Base-by-base conservation (phyloP, 2,797 vertebrate genomes). In the Typhlichthys eigenmanni region DNA sequence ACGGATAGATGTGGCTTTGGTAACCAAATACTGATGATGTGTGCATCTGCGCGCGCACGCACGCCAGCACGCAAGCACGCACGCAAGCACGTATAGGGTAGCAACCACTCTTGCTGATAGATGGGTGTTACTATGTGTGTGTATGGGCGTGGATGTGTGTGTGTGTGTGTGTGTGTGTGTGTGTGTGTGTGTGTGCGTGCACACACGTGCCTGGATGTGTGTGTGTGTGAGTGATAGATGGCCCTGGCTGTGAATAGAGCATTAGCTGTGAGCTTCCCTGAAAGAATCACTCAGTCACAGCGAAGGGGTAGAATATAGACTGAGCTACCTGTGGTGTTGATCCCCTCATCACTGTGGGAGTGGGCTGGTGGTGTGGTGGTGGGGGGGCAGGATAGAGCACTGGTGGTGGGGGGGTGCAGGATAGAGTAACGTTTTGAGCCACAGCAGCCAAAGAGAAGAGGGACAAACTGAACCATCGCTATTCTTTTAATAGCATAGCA, bases 151-250 rank as follows among this genome's bases (percentile, higher is more conserved):
- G 17, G 17, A 17, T 48, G 47, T 14, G 63, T 58, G 34, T 14
- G 38, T 58, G 34, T 14, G 38, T 54, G 19, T 29, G 52, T 64
- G 77, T 16, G 32, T 66, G 81, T 74, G 85, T 83, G 80, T 74
- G 29, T 49, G 52, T 64, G 24, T 70, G 58, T 69, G 77, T 72
- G 72, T 75, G 69, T 55, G 52, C 32, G 17, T 13, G 52, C 29
- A 63, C 13, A 57, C 56, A 50, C 63, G 77, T 19, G 32, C 66
- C 80, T 75, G 85, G 82, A 79, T 75, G 29, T 49, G 52, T 66
- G 24, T 70, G 58, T 71, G 77, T 70, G 75, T 13, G 38, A 49
- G 13, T 90, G 87, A 91, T 80, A 72, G 84, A 89, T 86, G 83
- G 69, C 80, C 75, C 64, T 68, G 79, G 75, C 81, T 76, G 76